Percentiles rank a stretch among this genome's conserved stretches.
phyloP scores from a whole-genome alignment of 1,140 invertebrate genomes.

The Drosophila ananassae region DNA sequence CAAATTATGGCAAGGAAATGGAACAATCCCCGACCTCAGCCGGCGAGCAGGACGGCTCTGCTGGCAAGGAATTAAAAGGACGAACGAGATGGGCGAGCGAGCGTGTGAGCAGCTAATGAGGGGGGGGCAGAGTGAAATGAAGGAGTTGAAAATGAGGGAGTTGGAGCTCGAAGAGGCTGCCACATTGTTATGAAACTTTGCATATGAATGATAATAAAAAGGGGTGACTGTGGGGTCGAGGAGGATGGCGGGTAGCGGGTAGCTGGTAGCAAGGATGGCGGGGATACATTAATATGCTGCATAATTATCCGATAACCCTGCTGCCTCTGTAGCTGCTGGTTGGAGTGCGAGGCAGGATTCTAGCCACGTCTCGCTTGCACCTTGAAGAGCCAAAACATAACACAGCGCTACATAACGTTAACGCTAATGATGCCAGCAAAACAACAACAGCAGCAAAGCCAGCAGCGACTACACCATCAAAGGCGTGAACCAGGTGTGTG shows the following conservation, averaged over 20 bases:
- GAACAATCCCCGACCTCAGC: conserved; percentile 27
- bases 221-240: conserved; percentile 8
- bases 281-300: conserved; percentile 78
- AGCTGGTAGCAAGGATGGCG: conserved; percentile 3
- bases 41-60: conserved; percentile 1
- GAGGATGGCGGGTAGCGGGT: no score
- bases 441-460: conserved; percentile 27
- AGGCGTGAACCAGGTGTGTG: conserved; percentile 61
- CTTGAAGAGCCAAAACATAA: conserved; percentile 51
- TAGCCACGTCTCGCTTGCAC: conserved; percentile 2
- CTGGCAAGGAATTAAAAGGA: background rate
- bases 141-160: conserved; percentile 17
- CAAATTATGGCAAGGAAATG: conserved; percentile 58
- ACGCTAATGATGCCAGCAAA: conserved; percentile 77
- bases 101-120: conserved; percentile 55
- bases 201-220: conserved; percentile 64
- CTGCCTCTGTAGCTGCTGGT: conserved; percentile 1
- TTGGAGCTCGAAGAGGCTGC: conserved; percentile 16
- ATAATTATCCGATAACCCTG: conserved; percentile 79
- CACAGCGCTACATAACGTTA: conserved; percentile 78
- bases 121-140: conserved; percentile 31
- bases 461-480: conserved; percentile 41
- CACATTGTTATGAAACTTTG: conserved; percentile 65
- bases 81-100: background rate
- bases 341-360: background rate